Evolutionary conservation across 2,888 invertebrate species (phyloP), one percentile per base, ranked within the genome.

Genomic region (Chrysomela aeneicollis): DNA sequence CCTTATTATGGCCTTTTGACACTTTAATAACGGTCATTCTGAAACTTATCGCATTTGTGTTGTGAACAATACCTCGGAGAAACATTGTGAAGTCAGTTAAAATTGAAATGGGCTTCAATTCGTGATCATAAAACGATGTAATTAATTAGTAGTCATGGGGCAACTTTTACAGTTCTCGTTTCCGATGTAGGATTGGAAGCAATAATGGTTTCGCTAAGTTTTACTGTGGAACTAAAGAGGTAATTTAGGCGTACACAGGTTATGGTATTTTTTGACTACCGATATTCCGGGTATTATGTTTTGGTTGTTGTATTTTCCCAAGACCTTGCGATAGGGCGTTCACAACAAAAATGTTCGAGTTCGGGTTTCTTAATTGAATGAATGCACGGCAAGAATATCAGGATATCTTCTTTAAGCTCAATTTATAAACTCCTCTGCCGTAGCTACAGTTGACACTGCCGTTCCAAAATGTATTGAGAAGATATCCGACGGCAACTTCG

Each of bases 11-110:
- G 72, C 75, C 73, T 72, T 78, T 76, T 78, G 77, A 78, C 78
- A 77, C 76, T 77, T 76, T 80, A 78, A 79, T 79, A 79, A 80
- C 76, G 69, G 77, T 77, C 76, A 77, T 79, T 79, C 75, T 61
- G 70, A 72, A 77, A 77, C 73, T 77, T 77, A 77, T 79, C 76
- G 77, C 73, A 73, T 66, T 73, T 66, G 64, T 59, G 70, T 72
- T 68, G 66, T 57, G 63, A 72, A 72, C 70, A 63, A 70, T 66
- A 53, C 59, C 53, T 50, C 50, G 15, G 10, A 37, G 22, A 17
- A 37, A 55, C 55, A 15, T 55, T 55, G 15, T 37, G 55, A 55
- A 42, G 55, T 22, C 32, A 22, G 42, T 42, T 26, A 55, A 55
- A 55, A 26, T 37, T 42, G 37, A 21, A 55, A 42, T 15, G 55